Evolutionary conservation across 2,797 vertebrate genomes (phyloP).

Genomic region (Bucorvus abyssinicus): DNA sequence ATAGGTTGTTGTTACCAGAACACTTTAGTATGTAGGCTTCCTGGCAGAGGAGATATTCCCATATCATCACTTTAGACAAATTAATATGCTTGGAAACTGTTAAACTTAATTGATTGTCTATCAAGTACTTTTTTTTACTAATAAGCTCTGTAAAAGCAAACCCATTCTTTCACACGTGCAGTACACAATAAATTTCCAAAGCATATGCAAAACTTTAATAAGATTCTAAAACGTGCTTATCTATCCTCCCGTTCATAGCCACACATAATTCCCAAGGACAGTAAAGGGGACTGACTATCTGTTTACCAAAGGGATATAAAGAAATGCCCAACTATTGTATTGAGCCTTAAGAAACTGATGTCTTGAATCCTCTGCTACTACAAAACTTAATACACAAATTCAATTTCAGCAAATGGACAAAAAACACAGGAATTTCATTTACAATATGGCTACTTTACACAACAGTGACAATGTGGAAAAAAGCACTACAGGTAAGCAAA

Average conservation of each 20-base stretch:
- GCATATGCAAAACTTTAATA: background rate
- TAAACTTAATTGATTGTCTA: background rate
- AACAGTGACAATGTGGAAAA: background rate
- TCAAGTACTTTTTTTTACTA: background rate
- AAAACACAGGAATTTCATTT: background rate
- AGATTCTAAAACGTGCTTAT: constrained; percentile 9
- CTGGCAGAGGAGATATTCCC: background rate
- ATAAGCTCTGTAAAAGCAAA: constrained; percentile 28
- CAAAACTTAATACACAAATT: background rate
- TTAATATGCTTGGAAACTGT: background rate
- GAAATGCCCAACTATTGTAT: background rate
- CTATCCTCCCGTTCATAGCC: background rate
- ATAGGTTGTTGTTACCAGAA: background rate
- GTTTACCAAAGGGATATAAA: background rate
- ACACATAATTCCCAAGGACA: constrained; percentile 5
- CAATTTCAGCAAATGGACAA: background rate
- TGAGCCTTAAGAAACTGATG: background rate
- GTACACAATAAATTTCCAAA: background rate
- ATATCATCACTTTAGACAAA: background rate
- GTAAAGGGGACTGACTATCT: background rate
- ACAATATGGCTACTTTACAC: background rate
- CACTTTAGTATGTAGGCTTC: background rate
- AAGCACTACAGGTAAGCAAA: background rate
- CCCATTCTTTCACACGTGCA: background rate
- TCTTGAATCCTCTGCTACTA: background rate